These are phyloP conservation scores for Tokudaia tokunoshimensis DNA, from an alignment of 2,797 vertebrate genomes.

Conservation along the genomic window DNA sequence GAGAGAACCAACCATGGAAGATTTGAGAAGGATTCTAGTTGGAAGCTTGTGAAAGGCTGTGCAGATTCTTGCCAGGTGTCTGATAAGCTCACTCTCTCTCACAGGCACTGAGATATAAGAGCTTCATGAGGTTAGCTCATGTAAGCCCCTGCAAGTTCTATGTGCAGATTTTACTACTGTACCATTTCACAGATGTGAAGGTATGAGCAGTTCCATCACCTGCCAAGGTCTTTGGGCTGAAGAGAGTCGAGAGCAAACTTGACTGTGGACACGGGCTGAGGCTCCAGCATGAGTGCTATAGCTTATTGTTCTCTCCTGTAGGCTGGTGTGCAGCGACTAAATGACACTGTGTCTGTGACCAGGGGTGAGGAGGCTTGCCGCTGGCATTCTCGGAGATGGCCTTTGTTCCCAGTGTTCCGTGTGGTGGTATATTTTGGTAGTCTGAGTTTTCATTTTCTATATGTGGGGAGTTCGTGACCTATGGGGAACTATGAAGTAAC, in stretches of 20 bases:
- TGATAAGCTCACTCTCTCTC: slow-evolving; percentile 41
- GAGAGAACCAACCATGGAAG: background rate
- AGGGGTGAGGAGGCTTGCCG: background rate
- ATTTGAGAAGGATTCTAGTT: slow-evolving; percentile 17
- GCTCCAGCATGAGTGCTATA: background rate
- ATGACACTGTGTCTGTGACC: background rate
- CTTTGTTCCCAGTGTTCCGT: background rate
- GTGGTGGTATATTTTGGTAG: background rate
- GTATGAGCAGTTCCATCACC: background rate
- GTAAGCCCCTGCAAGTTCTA: background rate
- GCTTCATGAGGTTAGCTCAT: background rate
- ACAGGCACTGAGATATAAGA: background rate
- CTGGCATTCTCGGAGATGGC: background rate
- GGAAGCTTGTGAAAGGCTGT: background rate
- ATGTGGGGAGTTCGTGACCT: background rate
- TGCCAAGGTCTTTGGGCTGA: background rate
- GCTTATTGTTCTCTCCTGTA: background rate
- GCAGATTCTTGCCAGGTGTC: background rate
- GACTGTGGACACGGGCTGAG: background rate
- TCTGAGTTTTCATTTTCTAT: background rate
- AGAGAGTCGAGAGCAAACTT: background rate
- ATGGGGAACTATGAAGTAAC: background rate
- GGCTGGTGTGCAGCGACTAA: background rate
- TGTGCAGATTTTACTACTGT: background rate
- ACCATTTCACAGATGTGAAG: background rate